Conservation (phyloP, 2,888 invertebrate species). For the Zeuzera pyrina region DNA sequence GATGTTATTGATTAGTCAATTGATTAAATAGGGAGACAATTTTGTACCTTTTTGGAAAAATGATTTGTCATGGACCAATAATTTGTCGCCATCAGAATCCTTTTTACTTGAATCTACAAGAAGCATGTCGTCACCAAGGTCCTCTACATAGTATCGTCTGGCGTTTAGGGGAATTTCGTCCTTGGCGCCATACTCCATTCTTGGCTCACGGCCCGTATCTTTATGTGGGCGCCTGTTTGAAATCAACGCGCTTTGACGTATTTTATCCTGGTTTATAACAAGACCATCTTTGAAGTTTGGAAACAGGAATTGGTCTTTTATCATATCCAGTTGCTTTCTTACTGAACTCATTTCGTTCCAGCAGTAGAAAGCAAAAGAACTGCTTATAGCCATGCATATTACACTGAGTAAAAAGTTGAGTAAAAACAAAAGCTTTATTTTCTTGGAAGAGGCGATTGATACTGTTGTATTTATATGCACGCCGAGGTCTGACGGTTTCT, state of each 20-base stretch:
- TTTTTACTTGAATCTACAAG: slow-evolving; percentile 55
- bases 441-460: slow-evolving; percentile 66
- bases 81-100: slow-evolving; percentile 30
- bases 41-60: slow-evolving; percentile 43
- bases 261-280: slow-evolving; percentile 22
- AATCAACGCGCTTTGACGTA: slow-evolving; percentile 35
- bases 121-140: slow-evolving; percentile 54
- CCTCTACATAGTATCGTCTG: slow-evolving; percentile 48
- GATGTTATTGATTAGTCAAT: not conserved
- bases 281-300: slow-evolving; percentile 31
- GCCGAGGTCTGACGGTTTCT: slow-evolving; percentile 56
- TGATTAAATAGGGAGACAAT: too few species aligned
- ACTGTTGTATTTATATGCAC: slow-evolving; percentile 63
- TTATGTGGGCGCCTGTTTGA: slow-evolving; percentile 25
- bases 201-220: slow-evolving; percentile 31
- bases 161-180: slow-evolving; percentile 24
- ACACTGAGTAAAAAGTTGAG: slow-evolving; percentile 57
- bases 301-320: slow-evolving; percentile 46
- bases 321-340: slow-evolving; percentile 47
- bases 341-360: slow-evolving; percentile 58
- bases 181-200: slow-evolving; percentile 25
- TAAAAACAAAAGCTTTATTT: slow-evolving; percentile 58
- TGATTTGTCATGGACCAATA: slow-evolving; percentile 13
- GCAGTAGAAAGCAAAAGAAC: slow-evolving; percentile 54
- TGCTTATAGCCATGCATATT: slow-evolving; percentile 50